Base-by-base conservation (phyloP, 2,888 invertebrate species). In the Fragum whitleyi region DNA sequence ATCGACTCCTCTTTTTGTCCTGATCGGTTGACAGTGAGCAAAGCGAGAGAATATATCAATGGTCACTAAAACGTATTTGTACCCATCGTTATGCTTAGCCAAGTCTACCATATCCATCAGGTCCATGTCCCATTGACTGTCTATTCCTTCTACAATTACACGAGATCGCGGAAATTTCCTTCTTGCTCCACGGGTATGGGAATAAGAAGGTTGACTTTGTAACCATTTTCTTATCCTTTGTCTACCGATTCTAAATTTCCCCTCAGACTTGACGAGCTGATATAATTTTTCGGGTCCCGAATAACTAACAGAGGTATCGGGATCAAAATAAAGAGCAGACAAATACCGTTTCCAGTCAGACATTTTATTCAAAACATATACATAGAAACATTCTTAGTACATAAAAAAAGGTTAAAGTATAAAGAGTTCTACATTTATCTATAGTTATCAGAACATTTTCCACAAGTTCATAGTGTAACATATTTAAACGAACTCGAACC, bases 111-210 rank as follows among this genome's bases (percentile, higher is more conserved):
- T 76, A 32, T 80, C 80, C 67, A 80, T 80, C 2, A 80, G 59
- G 53, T 80, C 80, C 26, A 73, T 39, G 39, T 80, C 80, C 75
- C 75, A 75, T 36, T 32, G 42, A 71, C 75, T 76, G 19, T 79
- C 79, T 28, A 72, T 2, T 6, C 79, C 79, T 28, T 57, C 32
- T 3, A 36, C 32, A 36, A 36, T 36, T 3, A 36, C 32, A 3
- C 32, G 3, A 36, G 32, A 36, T 9, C 9, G 32, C n/a, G n/a
- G n/a, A n/a, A n/a, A n/a, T n/a, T n/a, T n/a, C 70, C 68, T 23
- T 62, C 68, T 21, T 14, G 62, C 78, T n/a, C 39, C 36, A 59
- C 68, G 53, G 1, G 74, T 77, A 32, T 77, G 47, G 19, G 81
- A 77, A 67, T 77, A 77, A n/a, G 73, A 36, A 23, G 77, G 73